phyloP scores from a whole-genome alignment of 2,113 vertebrate genomes.

The Lagopus leucura region DNA sequence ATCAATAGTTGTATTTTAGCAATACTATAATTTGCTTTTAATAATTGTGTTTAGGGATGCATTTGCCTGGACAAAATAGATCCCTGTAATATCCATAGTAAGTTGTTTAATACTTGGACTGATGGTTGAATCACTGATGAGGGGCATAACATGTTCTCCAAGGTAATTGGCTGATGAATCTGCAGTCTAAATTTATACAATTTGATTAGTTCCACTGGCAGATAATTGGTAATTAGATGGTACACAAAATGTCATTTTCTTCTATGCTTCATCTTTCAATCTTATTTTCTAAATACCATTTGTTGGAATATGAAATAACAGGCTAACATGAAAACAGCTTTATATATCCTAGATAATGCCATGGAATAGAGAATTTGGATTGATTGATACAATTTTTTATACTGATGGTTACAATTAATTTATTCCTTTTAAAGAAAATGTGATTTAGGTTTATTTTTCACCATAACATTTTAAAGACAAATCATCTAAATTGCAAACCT shows the following conservation, averaged over 20 bases:
- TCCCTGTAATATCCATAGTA: not conserved
- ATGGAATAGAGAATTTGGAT: conserved; percentile 77
- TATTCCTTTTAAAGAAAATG: conserved; percentile 76
- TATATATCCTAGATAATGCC: conserved; percentile 74
- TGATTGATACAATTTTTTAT: conserved; percentile 83
- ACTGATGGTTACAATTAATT: conserved; percentile 77
- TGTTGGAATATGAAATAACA: conserved; percentile 76
- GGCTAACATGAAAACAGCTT: conserved; percentile 66
- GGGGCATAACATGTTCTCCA: conserved; percentile 43
- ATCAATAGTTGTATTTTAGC: not conserved
- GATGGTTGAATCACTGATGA: conserved; percentile 31
- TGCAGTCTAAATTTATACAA: conserved; percentile 58
- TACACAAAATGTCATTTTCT: conserved; percentile 75
- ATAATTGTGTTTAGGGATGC: not conserved
- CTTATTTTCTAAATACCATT: conserved; percentile 74
- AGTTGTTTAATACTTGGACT: conserved; percentile 16
- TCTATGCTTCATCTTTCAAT: conserved; percentile 65
- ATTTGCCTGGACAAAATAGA: not conserved
- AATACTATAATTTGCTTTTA: conserved; percentile 8
- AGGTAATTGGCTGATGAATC: conserved; percentile 64
- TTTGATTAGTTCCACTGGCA: conserved; percentile 69
- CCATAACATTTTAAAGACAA: conserved; percentile 46
- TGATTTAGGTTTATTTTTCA: conserved; percentile 62
- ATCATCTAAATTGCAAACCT: conserved; percentile 44
- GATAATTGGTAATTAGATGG: conserved; percentile 71